Percentiles rank a stretch among this genome's conserved stretches.
These are phyloP conservation scores for Patagioenas fasciata DNA, from an alignment of 2,113 vertebrate genomes.

Conservation along the genomic window DNA sequence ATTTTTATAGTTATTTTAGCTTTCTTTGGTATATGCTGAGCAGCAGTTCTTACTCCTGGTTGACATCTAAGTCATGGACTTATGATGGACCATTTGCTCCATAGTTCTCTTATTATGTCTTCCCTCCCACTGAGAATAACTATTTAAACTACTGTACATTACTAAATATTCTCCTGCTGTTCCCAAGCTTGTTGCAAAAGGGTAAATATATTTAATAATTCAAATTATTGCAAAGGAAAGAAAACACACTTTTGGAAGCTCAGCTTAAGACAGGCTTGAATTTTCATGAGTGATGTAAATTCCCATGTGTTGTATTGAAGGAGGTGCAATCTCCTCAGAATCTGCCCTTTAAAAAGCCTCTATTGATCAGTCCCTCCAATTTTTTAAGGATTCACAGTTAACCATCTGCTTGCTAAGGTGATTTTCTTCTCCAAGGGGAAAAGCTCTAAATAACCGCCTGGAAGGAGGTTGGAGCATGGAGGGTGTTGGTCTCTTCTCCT, in stretches of 20 bases:
- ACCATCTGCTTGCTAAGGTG: not conserved
- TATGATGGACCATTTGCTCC: too few relatives aligned
- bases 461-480: too few relatives aligned
- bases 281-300: not conserved
- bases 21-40: not conserved
- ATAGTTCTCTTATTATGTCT: not conserved
- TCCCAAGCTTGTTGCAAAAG: not conserved
- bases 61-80: not conserved
- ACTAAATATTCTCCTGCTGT: not conserved
- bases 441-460: not conserved
- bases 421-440: not conserved
- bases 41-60: not conserved
- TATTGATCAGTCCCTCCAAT: not conserved
- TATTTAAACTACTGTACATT: not conserved
- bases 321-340: not conserved
- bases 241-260: not conserved
- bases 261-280: not conserved
- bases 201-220: not conserved
- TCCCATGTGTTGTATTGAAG: not conserved
- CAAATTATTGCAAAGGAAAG: not conserved
- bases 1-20: not conserved
- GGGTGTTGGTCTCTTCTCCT: too few relatives aligned
- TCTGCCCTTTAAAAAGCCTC: not conserved
- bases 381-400: not conserved
- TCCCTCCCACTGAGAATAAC: not conserved